Conservation (phyloP, 2,797 vertebrate genomes). For the Propithecus perrieri region DNA sequence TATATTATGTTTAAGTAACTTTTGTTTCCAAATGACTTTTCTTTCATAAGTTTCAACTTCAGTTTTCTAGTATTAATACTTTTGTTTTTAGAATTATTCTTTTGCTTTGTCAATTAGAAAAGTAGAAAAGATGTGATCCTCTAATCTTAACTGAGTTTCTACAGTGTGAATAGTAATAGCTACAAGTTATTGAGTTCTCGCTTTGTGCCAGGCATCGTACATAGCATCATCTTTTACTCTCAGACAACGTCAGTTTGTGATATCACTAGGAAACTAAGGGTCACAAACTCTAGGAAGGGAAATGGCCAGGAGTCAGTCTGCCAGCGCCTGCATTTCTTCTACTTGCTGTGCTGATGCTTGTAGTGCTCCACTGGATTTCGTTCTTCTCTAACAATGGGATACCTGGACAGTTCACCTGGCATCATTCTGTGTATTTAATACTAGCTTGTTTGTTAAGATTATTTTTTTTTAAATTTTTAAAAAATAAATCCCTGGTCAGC, state of each 20-base stretch:
- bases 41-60: constrained; percentile 19
- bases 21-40: constrained; percentile 7
- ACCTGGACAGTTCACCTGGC: neutral
- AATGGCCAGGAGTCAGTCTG: neutral
- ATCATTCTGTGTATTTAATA: neutral
- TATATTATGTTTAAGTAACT: neutral
- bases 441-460: neutral
- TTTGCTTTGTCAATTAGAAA: neutral
- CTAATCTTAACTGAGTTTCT: neutral
- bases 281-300: neutral
- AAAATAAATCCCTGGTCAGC: neutral
- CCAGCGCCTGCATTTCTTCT: neutral
- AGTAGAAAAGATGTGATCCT: neutral
- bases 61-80: neutral
- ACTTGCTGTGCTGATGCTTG: neutral
- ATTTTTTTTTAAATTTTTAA: neutral
- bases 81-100: constrained; percentile 17
- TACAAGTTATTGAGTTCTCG: neutral
- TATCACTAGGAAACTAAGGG: neutral
- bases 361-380: neutral
- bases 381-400: neutral
- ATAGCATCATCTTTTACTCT: neutral
- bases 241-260: neutral
- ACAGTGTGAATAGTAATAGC: neutral
- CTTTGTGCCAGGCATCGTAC: neutral